phyloP scores from a whole-genome alignment of 2,113 vertebrate genomes.

The Lichenostomus cassidix region DNA sequence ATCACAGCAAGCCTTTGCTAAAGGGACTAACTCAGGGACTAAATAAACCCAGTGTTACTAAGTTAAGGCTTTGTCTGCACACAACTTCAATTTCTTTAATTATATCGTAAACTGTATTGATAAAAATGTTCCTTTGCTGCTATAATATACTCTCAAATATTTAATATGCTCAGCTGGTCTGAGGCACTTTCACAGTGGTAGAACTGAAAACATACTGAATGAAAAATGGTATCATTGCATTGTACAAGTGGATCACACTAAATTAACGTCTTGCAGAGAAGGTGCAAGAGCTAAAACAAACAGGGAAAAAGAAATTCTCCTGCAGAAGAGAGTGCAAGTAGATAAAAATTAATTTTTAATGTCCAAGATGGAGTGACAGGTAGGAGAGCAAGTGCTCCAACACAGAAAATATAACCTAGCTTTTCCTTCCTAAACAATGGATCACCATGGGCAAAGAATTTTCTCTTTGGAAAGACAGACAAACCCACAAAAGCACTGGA shows the following conservation, averaged over 20 bases:
- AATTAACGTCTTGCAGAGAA: not conserved
- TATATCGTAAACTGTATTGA: not conserved
- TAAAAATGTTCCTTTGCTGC: not conserved
- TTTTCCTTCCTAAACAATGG: not conserved
- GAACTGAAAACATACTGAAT: not conserved
- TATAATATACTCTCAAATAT: not conserved
- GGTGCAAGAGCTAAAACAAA: not conserved
- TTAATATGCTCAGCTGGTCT: not conserved
- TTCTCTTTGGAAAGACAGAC: not conserved
- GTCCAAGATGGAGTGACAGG: not conserved
- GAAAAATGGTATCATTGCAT: not conserved
- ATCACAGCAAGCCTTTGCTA: not conserved
- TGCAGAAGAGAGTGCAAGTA: not conserved
- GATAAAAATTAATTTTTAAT: not conserved
- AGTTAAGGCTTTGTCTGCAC: not conserved
- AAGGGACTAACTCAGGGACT: not conserved
- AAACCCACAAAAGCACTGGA: not conserved
- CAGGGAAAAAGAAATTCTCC: not conserved
- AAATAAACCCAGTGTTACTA: not conserved
- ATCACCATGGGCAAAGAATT: not conserved
- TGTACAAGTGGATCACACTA: not conserved
- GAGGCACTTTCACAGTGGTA: not conserved
- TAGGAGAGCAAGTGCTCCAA: not conserved
- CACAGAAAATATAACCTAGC: not conserved
- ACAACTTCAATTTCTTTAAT: slow-evolving; percentile 16